These are phyloP conservation scores for Babyrousa celebensis DNA, from an alignment of 2,797 vertebrate species.

Conservation along the genomic window DNA sequence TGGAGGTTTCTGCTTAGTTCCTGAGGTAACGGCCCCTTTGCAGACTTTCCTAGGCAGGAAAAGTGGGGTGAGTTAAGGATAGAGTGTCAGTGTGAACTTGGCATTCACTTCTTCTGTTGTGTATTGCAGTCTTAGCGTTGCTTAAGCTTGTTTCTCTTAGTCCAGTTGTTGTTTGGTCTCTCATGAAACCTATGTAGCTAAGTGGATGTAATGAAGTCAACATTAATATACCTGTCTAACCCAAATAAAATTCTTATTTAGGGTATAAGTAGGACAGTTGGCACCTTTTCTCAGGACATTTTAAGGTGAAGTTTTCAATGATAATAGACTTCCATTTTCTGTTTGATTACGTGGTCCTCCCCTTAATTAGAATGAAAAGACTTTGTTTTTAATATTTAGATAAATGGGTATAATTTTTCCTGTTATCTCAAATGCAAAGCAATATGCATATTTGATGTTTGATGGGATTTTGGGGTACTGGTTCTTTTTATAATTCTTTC, in stretches of 20 bases:
- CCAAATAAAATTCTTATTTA: constrained; percentile 55
- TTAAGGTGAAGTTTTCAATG: constrained; percentile 70
- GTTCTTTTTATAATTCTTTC: constrained; percentile 54
- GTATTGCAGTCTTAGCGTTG: constrained; percentile 75
- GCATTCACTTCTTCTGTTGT: constrained; percentile 76
- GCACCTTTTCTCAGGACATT: constrained; percentile 72
- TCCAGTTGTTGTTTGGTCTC: constrained; percentile 69
- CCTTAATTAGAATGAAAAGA: constrained; percentile 62
- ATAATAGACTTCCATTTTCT: constrained; percentile 73
- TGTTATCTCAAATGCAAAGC: constrained; percentile 57
- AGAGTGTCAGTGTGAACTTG: constrained; percentile 76
- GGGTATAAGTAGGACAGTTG: constrained; percentile 30
- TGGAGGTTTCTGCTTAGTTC: constrained; percentile 77
- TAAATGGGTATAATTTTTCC: constrained; percentile 30
- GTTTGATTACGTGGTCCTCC: constrained; percentile 60
- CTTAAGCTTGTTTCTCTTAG: constrained; percentile 80
- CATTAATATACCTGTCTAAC: constrained; percentile 42
- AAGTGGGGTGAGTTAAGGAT: constrained; percentile 82
- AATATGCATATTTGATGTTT: constrained; percentile 9
- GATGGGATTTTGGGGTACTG: constrained; percentile 59
- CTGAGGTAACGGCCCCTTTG: constrained; percentile 72
- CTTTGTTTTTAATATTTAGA: constrained; percentile 66
- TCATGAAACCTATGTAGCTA: constrained; percentile 64
- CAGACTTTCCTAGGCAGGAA: constrained; percentile 75
- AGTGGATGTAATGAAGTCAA: constrained; percentile 62